A percentile compares a stretch with the other conserved stretches of the same genome.
Evolutionary conservation across 2,888 invertebrate species (phyloP).

Genomic region (Eupelmus urozonus): DNA sequence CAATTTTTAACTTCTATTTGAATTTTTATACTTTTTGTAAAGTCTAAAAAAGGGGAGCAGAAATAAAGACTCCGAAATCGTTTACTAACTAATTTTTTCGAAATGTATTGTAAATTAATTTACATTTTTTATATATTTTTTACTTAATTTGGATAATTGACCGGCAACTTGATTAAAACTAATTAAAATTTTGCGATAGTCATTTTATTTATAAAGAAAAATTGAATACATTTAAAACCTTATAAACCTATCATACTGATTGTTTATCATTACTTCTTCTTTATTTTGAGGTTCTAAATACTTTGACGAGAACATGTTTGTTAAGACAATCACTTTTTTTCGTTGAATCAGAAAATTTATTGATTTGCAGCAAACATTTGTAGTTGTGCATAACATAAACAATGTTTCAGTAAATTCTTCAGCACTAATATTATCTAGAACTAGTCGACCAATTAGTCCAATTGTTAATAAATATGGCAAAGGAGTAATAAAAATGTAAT

Average conservation of each 20-base stretch:
- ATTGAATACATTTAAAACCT: not conserved
- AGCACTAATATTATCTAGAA: not conserved
- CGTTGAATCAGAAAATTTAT: constrained; percentile 1
- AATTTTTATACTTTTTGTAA: no score
- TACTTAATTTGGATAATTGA: no score
- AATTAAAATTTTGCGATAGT: no score
- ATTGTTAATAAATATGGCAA: constrained; percentile 6
- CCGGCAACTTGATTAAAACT: no score
- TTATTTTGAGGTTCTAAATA: not conserved
- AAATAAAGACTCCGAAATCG: no score
- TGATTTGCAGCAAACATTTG: constrained; percentile 19
- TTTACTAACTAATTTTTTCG: not conserved
- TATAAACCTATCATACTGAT: constrained; percentile 2
- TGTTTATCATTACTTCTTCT: not conserved
- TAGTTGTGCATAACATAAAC: not conserved
- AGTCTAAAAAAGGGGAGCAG: no score
- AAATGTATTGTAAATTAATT: no score
- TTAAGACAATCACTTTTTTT: not conserved
- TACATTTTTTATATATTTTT: no score
- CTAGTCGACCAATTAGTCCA: not conserved
- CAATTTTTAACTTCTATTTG: no score
- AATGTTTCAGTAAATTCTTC: constrained; percentile 22
- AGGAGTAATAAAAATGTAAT: not conserved
- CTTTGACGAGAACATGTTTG: not conserved
- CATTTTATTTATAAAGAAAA: not conserved